Conservation (phyloP, 2,797 vertebrate species). For the Chiropotes sagulatus region DNA sequence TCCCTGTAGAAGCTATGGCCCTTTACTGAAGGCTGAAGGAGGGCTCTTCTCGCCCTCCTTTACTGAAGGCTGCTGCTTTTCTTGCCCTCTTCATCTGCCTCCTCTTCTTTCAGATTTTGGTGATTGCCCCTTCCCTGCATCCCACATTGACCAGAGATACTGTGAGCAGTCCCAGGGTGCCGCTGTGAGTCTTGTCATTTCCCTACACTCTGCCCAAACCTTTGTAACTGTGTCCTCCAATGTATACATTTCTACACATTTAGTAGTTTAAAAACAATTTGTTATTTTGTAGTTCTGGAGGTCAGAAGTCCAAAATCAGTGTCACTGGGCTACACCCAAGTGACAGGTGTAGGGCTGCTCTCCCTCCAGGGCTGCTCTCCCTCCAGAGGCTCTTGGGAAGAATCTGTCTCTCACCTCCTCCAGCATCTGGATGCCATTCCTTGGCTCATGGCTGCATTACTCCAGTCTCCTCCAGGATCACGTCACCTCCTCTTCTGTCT, state of each 20-base stretch:
- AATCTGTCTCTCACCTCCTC: fast-evolving
- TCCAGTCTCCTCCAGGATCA: fast-evolving
- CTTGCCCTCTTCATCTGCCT: fast-evolving
- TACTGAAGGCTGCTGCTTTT: background rate
- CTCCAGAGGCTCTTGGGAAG: fast-evolving
- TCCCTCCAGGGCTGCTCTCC: too few relatives aligned
- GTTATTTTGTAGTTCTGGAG: background rate
- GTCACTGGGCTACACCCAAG: background rate
- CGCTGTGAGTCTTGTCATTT: fast-evolving
- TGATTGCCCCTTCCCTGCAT: too few relatives aligned
- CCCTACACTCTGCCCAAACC: too few relatives aligned
- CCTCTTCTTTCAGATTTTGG: background rate
- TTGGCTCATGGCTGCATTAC: fast-evolving
- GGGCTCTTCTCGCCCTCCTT: fast-evolving
- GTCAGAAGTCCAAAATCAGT: background rate
- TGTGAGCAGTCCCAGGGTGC: background rate
- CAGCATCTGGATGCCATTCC: fast-evolving
- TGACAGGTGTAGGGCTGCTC: background rate
- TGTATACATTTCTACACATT: background rate
- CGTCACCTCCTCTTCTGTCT: background rate
- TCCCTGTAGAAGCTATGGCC: background rate
- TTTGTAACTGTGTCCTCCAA: fast-evolving
- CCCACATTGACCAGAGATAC: background rate
- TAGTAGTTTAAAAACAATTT: too few relatives aligned
- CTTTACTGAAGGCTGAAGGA: background rate